phyloP scores from a whole-genome alignment of 2,888 invertebrate genomes.

The Fabriciana adippe region DNA sequence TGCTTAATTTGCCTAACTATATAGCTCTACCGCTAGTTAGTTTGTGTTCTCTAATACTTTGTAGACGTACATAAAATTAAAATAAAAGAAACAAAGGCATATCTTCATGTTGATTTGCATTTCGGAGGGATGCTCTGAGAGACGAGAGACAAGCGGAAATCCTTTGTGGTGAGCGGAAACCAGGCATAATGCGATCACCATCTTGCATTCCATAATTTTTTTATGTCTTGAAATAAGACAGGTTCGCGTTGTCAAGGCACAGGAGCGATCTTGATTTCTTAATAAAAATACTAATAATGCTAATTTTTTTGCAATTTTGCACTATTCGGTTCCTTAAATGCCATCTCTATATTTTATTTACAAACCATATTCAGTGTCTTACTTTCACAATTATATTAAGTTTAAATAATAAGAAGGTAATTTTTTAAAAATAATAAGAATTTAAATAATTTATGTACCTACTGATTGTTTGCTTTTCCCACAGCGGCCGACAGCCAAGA shows the following conservation, averaged over 20 bases:
- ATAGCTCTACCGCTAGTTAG: neutral
- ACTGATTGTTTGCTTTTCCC: slow-evolving; percentile 49
- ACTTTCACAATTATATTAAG: too few species aligned
- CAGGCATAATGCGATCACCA: slow-evolving; percentile 70
- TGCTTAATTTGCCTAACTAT: too few species aligned
- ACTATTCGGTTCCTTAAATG: too few species aligned
- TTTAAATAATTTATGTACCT: neutral
- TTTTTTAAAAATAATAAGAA: too few species aligned
- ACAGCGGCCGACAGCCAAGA: slow-evolving; percentile 79
- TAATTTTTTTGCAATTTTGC: neutral
- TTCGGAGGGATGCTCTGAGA: slow-evolving; percentile 69
- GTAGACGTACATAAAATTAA: slow-evolving; percentile 36
- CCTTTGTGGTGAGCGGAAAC: slow-evolving; percentile 74
- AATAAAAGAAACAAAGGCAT: slow-evolving; percentile 43
- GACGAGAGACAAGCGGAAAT: slow-evolving; percentile 76
- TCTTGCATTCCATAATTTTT: slow-evolving; percentile 60
- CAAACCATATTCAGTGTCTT: too few species aligned
- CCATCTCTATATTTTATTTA: too few species aligned
- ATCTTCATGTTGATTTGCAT: slow-evolving; percentile 65
- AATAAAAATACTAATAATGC: slow-evolving; percentile 7
- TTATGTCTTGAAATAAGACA: slow-evolving; percentile 47
- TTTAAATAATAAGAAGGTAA: too few species aligned
- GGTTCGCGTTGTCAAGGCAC: slow-evolving; percentile 45
- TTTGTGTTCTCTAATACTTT: slow-evolving; percentile 26
- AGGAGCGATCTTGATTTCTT: slow-evolving; percentile 20